Conservation (phyloP, 1,140 invertebrate species). For the Diorhabda sublineata region DNA sequence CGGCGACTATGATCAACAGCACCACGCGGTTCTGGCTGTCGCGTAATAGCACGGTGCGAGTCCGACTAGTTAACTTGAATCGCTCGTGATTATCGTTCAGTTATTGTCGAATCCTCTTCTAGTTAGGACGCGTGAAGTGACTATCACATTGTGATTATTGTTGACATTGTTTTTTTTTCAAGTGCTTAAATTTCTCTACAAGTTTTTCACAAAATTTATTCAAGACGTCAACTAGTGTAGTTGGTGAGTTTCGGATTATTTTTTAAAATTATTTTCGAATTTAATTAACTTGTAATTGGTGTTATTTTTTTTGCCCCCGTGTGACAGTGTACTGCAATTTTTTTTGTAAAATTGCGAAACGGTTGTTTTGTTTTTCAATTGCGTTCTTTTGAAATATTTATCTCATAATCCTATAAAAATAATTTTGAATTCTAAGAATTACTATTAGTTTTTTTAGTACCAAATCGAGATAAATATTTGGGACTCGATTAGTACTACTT, state of each 20-base stretch:
- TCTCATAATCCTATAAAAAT: too few relatives aligned
- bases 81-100: slow-evolving; percentile 13
- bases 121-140: slow-evolving; percentile 14
- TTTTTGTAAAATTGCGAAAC: too few relatives aligned
- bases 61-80: slow-evolving; percentile 17
- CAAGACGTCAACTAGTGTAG: slow-evolving; percentile 23
- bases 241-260: slow-evolving; percentile 25
- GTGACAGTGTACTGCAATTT: too few relatives aligned
- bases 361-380: too few relatives aligned
- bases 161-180: slow-evolving; percentile 10
- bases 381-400: too few relatives aligned
- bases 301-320: too few relatives aligned
- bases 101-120: slow-evolving; percentile 6
- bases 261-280: not conserved
- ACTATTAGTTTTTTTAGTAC: not conserved
- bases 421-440: too few relatives aligned
- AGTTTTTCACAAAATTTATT: not conserved
- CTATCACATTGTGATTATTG: slow-evolving; percentile 13
- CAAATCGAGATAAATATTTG: not conserved
- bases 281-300: too few relatives aligned
- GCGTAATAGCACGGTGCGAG: slow-evolving; percentile 14
- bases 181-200: slow-evolving; percentile 7
- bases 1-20: slow-evolving; percentile 26
- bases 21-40: slow-evolving; percentile 9
- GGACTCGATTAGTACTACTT: slow-evolving; percentile 18